Evolutionary conservation across 2,797 vertebrate species (phyloP).

Genomic region (Poeciliopsis gracilis): DNA sequence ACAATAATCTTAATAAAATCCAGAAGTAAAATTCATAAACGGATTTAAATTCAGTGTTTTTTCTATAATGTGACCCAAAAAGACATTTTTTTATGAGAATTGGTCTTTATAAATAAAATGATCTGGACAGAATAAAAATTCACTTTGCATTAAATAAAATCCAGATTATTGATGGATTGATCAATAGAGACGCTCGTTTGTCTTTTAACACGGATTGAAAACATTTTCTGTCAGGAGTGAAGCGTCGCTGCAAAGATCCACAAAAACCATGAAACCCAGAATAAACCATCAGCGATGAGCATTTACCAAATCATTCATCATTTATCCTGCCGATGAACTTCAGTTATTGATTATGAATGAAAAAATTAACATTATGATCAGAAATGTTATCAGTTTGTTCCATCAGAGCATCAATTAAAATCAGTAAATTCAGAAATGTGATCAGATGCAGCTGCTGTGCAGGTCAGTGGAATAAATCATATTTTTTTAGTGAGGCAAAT

Average conservation of each 20-base stretch:
- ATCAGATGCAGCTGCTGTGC: too few relatives aligned
- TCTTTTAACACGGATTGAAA: not conserved
- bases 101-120: not conserved
- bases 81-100: not conserved
- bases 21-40: not conserved
- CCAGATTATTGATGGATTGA: not conserved
- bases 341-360: too few relatives aligned
- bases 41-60: not conserved
- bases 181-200: not conserved
- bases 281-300: too few relatives aligned
- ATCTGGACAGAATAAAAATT: not conserved
- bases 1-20: not conserved
- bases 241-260: not conserved
- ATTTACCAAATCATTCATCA: too few relatives aligned
- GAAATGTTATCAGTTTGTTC: too few relatives aligned
- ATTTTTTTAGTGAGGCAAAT: too few relatives aligned
- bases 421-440: too few relatives aligned
- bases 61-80: not conserved
- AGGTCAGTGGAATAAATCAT: too few relatives aligned
- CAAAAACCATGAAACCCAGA: not conserved
- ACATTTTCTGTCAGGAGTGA: not conserved
- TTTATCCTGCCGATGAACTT: too few relatives aligned
- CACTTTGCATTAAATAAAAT: not conserved
- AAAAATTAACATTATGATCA: too few relatives aligned
- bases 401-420: too few relatives aligned